A percentile compares a stretch with the other conserved stretches of the same genome.
These are phyloP conservation scores for Aselliscus stoliczkanus DNA, from an alignment of 2,797 vertebrate species.

Conservation along the genomic window DNA sequence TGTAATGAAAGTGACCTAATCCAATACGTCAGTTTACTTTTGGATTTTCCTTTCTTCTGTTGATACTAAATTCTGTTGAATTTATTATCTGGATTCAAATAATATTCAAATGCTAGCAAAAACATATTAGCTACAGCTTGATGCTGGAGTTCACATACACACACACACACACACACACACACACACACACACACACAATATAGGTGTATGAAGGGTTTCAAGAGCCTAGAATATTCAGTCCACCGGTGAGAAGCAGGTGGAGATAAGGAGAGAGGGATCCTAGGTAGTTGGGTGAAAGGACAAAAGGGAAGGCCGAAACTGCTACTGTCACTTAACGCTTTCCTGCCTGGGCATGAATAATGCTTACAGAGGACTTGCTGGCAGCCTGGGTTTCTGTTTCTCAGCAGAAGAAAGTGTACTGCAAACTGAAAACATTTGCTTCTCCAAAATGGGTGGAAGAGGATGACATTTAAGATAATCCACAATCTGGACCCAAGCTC, in stretches of 20 bases:
- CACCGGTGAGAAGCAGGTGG: background rate
- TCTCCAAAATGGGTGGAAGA: conserved; percentile 60
- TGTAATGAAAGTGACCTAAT: background rate
- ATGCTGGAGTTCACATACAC: background rate
- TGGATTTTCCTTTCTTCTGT: background rate
- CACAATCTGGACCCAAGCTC: conserved; percentile 55
- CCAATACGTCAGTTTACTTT: background rate
- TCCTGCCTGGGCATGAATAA: background rate
- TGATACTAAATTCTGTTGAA: background rate
- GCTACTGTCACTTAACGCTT: background rate
- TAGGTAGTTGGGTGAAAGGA: background rate
- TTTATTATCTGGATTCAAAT: background rate
- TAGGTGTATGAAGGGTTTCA: background rate
- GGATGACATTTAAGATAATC: conserved; percentile 57
- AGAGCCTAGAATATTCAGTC: no score
- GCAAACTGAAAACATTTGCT: conserved; percentile 61
- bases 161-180: no score
- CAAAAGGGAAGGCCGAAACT: background rate
- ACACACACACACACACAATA: no score
- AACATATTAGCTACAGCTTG: background rate
- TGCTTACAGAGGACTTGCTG: conserved; percentile 20
- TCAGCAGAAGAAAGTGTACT: conserved; percentile 33
- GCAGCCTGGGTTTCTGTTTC: conserved; percentile 42
- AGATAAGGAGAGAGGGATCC: background rate
- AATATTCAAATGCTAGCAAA: background rate